Evolutionary conservation across 1,140 invertebrate species (phyloP), one percentile per base, ranked within the genome.

Genomic region (Drosophila tristis): DNA sequence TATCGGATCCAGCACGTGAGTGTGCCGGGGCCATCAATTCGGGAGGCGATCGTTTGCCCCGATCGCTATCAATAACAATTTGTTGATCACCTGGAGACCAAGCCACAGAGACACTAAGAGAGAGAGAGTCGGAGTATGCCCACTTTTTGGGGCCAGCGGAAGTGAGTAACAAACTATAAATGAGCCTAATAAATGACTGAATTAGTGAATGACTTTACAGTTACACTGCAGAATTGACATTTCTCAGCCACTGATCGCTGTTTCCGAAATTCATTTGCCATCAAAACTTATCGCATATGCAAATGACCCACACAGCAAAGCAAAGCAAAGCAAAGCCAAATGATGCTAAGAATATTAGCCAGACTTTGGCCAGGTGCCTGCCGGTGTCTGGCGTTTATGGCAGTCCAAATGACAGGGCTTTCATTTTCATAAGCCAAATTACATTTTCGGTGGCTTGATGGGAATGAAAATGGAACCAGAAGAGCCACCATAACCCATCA

Each of bases 61-160:
- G 78, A 86, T 87, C 55, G 44, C 50, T 63, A 81, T 78, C 81
- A 87, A 86, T 87, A 86, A 87, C 82, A 87, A 87, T 86, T 86
- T 81, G 81, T 86, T 86, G 48, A 63, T 49, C 43, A 42, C 57
- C 48, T 8, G 29, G 29, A 2, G 6, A 11, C 9, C 26, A 16
- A 39, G 49, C 39, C 31, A 31, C 23, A 2, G 7, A 16, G 6
- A 9, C 31, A 35, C 26, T 0, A 48, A 6, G 29, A 42, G 47
- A 23, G 25, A 5, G 20, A 49, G 15, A 35, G 13, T 35, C 11
- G 2, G 15, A 9, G 13, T 8, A 55, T 35, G 49, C 56, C 64
- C 45, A 67, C 50, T 59, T 72, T 31, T 60, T 31, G 35, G 23
- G 39, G 39, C 39, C 65, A 86, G 35, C 81, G 82, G 81, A 86